Evolutionary conservation across 2,888 invertebrate genomes (phyloP).

Genomic region (Zelleria hepariella): DNA sequence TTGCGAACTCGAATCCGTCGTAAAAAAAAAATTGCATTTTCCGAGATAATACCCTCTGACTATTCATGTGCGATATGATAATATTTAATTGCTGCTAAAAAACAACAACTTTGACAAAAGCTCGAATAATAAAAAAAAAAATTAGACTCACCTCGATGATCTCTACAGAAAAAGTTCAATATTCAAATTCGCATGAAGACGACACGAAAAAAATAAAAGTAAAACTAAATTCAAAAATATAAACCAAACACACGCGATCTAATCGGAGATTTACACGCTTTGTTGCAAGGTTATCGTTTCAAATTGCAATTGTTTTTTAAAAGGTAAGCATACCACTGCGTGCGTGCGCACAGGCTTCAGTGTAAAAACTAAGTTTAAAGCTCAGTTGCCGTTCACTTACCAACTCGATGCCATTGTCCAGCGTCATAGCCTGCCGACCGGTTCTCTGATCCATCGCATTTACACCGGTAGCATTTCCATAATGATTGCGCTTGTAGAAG

Average conservation of each 20-base stretch:
- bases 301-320: slow-evolving; percentile 2
- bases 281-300: no score
- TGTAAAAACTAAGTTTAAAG: slow-evolving; percentile 21
- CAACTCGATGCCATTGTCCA: not conserved
- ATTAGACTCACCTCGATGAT: not conserved
- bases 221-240: not conserved
- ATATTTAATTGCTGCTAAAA: not conserved
- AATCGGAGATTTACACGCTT: not conserved
- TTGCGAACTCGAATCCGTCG: no score
- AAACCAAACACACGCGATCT: not conserved
- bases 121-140: not conserved
- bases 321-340: slow-evolving; percentile 13
- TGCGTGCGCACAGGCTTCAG: slow-evolving; percentile 23
- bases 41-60: no score
- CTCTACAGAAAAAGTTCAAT: not conserved
- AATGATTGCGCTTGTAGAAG: not conserved
- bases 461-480: not conserved
- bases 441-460: not conserved
- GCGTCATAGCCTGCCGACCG: not conserved
- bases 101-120: not conserved
- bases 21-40: no score
- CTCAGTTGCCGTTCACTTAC: slow-evolving; percentile 19
- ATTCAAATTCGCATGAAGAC: not conserved
- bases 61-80: no score
- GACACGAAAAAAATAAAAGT: not conserved